Evolutionary conservation across 1,140 invertebrate genomes (phyloP), one percentile per base, ranked within the genome.

Genomic region (Psix sp.): DNA sequence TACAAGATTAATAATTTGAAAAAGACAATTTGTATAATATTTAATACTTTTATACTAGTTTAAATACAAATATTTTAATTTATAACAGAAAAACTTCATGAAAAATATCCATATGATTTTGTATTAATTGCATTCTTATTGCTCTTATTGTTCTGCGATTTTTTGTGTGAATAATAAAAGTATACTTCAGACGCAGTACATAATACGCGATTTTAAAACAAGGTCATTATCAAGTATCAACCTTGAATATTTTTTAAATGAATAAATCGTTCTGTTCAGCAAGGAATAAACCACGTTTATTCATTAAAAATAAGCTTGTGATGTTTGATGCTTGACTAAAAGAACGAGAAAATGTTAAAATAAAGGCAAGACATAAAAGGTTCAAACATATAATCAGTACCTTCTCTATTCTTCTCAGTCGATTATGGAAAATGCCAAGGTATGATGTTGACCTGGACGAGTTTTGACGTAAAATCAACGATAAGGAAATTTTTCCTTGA

Each of bases 341-440:
- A 57, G 45, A 46, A 52, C 6, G 39, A 54, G 40, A 52, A 52
- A 56, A 60, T 38, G 39, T 11, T 26, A 4, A 4, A 60, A 54
- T 39, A 11, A 46, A 31, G n/a, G 51, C 18, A 49, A 66, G n/a
- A 35, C 26, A 29, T 51, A 49, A 66, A 66, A 56, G 35, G 49
- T 54, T 40, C 20, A 43, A 67, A 51, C 52, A 9, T 57, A 35
- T 51, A 57, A 67, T 67, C 63, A 51, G 21, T 21, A n/a, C n/a
- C 7, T 54, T 70, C 39, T 31, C 48, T 48, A 68, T 70, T 70
- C 56, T 52, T 60, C 17, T 38, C 38, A 40, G 48, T 70, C 54
- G 65, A 59, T 48, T 71, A 63, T 72, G 68, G 68, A 72, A 72
- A 72, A 63, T 65, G 52, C 59, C 68, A 63, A 57, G 68, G 51